Base-by-base conservation (phyloP, 2,113 vertebrate species). In the Ranitomeya imitator region DNA sequence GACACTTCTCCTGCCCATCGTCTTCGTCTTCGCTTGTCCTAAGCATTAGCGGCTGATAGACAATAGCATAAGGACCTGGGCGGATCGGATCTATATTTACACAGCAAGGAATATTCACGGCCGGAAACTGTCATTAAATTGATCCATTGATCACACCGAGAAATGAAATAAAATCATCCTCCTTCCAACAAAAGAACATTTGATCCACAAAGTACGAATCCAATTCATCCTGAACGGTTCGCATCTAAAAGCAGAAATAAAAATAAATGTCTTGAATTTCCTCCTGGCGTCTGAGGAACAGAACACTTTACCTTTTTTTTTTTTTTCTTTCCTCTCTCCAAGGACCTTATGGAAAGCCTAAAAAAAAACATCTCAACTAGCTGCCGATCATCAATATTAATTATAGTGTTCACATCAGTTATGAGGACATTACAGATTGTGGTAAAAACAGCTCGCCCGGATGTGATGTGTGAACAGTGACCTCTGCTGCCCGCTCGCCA, bases 321-420 rank as follows among this genome's bases (percentile, higher is more conserved):
- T 77, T 55, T 55, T 59, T 31, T 14, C 3, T 16, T 71, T 54
- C 18, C 3, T 16, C 55, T 54, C 85, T 86, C 73, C 55, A 51
- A 74, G 74, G 73, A 51, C 52, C 60, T 23, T 79, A 14, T 73
- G 21, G 76, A 54, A 86, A 65, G 83, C 31, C 67, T 31, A 54
- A 79, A 61, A 78, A 78, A 79, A 67, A 67, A 86, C 78, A 55
- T 51, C 31, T 63, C 73, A 67, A 37, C 84, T 51, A 59, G 52
- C 67, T 65, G n/a, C 76, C 76, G 59, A 79, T 85, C 85, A 86
- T 86, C 74, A 86, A 86, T 86, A 86, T 86, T 86, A 86, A 86
- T 86, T 86, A 86, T 86, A 79, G 54, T 67, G 60, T 37, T 86
- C 85, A 63, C 85, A 86, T 79, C 76, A 55, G 59, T 79, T 86